Percentiles rank a stretch among this genome's conserved stretches.
Evolutionary conservation across 1,140 invertebrate species (phyloP).

Genomic region (Prorops nasuta): DNA sequence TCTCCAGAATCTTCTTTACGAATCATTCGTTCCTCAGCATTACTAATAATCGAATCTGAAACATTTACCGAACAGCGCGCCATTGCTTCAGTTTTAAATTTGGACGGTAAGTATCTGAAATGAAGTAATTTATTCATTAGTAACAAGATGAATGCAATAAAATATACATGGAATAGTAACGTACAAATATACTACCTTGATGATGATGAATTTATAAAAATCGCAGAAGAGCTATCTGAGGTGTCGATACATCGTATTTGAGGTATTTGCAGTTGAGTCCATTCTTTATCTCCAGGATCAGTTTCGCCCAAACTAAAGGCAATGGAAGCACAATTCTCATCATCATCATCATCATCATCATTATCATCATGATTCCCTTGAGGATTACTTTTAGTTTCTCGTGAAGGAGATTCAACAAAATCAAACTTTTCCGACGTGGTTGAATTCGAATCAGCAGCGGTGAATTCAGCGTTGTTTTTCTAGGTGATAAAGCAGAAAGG

Average conservation of each 20-base stretch:
- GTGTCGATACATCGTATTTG: constrained; percentile 29
- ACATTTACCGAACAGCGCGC: constrained; percentile 49
- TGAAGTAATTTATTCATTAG: constrained; percentile 13
- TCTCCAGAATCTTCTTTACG: constrained; percentile 48
- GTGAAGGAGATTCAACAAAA: constrained; percentile 41
- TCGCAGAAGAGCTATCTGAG: constrained; percentile 16
- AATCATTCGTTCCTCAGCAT: constrained; percentile 50
- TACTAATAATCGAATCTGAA: constrained; percentile 32
- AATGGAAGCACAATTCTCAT: constrained; percentile 47
- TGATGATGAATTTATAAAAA: constrained; percentile 33
- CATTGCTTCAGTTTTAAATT: constrained; percentile 60
- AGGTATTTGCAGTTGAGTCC: constrained; percentile 48
- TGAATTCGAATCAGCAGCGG: constrained; percentile 45
- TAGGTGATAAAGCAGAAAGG: no score
- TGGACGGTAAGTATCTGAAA: constrained; percentile 52
- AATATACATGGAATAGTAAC: neutral
- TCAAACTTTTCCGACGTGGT: constrained; percentile 53
- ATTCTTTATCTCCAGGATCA: constrained; percentile 51
- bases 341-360: constrained; percentile 35
- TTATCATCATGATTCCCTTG: constrained; percentile 40
- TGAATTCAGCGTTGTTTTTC: no score
- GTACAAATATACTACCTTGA: constrained; percentile 24
- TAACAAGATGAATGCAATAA: constrained; percentile 1
- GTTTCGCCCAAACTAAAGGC: constrained; percentile 47
- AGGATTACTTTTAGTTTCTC: constrained; percentile 35